Conservation (phyloP, 2,888 invertebrate genomes). For the Neoitamus cyanurus region DNA sequence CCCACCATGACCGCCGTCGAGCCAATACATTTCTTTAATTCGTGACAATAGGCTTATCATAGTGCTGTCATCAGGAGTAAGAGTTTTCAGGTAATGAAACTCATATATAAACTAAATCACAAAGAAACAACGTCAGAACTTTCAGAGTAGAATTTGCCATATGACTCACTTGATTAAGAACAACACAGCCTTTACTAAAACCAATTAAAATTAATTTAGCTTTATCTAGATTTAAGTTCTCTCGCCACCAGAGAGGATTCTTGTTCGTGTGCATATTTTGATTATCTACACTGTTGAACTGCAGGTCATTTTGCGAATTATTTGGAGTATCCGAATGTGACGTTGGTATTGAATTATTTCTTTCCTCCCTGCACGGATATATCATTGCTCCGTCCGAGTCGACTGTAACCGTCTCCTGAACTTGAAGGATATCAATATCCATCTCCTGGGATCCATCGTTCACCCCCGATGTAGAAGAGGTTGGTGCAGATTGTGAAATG, state of each 20-base stretch:
- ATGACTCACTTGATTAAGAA: slow-evolving; percentile 78
- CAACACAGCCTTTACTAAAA: slow-evolving; percentile 94
- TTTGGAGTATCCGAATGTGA: slow-evolving; percentile 30
- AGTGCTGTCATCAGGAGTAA: slow-evolving; percentile 73
- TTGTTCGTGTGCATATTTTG: slow-evolving; percentile 49
- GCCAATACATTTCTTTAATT: slow-evolving; percentile 85
- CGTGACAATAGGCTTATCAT: slow-evolving; percentile 74
- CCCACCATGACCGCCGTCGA: slow-evolving; percentile 93
- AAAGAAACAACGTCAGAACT: background rate
- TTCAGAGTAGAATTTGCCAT: background rate
- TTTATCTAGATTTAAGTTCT: slow-evolving; percentile 70
- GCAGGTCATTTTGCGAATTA: slow-evolving; percentile 47
- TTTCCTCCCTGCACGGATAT: slow-evolving; percentile 55
- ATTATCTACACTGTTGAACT: slow-evolving; percentile 31
- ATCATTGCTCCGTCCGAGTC: slow-evolving; percentile 63
- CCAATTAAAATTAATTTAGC: slow-evolving; percentile 76
- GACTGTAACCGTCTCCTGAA: slow-evolving; percentile 68
- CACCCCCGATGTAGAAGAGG: slow-evolving; percentile 62
- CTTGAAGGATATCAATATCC: slow-evolving; percentile 71
- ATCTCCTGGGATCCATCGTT: slow-evolving; percentile 57
- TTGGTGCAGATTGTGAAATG: slow-evolving; percentile 65
- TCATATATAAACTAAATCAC: slow-evolving; percentile 79
- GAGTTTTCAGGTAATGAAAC: slow-evolving; percentile 78
- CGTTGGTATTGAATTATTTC: slow-evolving; percentile 44
- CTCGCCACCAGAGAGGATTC: slow-evolving; percentile 72